Evolutionary conservation across 2,113 vertebrate genomes (phyloP).

Genomic region (Tupaia tana): DNA sequence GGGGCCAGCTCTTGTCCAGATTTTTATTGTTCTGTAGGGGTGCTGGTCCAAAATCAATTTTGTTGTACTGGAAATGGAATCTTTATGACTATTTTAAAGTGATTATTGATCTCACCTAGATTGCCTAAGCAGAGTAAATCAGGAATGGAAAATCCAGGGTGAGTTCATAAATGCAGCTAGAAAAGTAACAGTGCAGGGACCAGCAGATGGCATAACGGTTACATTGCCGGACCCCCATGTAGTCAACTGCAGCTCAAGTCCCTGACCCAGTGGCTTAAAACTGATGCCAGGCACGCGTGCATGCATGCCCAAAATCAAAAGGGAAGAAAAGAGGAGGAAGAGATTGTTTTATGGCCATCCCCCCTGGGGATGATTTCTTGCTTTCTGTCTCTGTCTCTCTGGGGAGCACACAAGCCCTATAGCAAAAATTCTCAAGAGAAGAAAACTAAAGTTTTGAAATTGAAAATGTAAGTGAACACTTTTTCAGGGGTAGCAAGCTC

Average conservation of each 20-base stretch:
- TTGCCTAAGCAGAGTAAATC: neutral
- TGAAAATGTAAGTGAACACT: neutral
- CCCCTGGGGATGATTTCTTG: no score
- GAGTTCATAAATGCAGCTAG: neutral
- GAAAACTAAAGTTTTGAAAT: neutral
- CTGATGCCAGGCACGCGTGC: no score
- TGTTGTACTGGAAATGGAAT: neutral
- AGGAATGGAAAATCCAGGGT: neutral
- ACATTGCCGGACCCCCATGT: no score
- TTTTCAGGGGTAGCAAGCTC: neutral
- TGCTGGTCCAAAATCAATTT: neutral
- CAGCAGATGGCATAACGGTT: no score
- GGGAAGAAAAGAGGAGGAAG: no score
- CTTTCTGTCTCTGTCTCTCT: no score
- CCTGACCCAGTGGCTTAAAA: no score
- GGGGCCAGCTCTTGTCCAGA: neutral
- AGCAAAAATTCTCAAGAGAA: neutral
- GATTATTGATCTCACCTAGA: neutral
- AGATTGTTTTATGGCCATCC: no score
- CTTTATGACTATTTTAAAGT: neutral
- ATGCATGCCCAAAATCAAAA: no score
- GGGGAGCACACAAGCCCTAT: no score
- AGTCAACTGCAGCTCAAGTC: no score
- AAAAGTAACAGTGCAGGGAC: neutral
- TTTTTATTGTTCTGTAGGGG: neutral